Evolutionary conservation across 2,797 vertebrate genomes (phyloP), one percentile per base, ranked within the genome.

Genomic region (Acipenser transmontanus): DNA sequence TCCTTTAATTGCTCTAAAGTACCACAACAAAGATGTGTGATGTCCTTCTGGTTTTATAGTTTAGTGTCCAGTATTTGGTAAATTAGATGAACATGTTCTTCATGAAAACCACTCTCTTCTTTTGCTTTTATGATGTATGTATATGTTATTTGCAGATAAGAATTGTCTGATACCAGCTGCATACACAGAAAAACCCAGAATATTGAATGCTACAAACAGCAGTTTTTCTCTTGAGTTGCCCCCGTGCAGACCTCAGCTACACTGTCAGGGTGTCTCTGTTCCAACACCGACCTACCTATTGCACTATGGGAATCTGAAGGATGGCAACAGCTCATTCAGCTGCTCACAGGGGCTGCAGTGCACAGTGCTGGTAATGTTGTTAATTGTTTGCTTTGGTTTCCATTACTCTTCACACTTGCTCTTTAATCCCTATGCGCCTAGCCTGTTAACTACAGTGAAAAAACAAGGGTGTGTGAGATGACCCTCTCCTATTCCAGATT

Each of bases 121-220:
- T 34, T 4, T 34, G 34, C 34, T 7, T 6, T 68, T 59, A 50
- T 57, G 0, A 4, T 34, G 0, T 47, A 48, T 2, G 68, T 72
- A 61, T 0, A n/a, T 74, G 17, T 14, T 72, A 75, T 71, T 83
- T 70, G 67, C 80, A 90, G 88, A 86, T 69, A 84, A 79, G 75
- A 70, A 20, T 14, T 88, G 85, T 73, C 60, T 89, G 65, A 71
- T 64, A 64, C 50, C 73, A 51, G 20, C 67, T 64, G 70, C 66
- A 66, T 52, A 69, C 49, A 54, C 1, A 9, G 50, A 71, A 62
- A 71, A 78, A 13, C 78, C 81, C 51, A 66, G 61, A 48, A 67
- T 88, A 61, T 73, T 85, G 64, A 69, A 59, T 62, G 49, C 1
- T 0, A 81, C 81, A 0, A 89, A 89, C 64, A 85, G 72, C 62